Evolutionary conservation across 2,888 invertebrate species (phyloP), one percentile per base, ranked within the genome.

Genomic region (Apamea monoglypha): DNA sequence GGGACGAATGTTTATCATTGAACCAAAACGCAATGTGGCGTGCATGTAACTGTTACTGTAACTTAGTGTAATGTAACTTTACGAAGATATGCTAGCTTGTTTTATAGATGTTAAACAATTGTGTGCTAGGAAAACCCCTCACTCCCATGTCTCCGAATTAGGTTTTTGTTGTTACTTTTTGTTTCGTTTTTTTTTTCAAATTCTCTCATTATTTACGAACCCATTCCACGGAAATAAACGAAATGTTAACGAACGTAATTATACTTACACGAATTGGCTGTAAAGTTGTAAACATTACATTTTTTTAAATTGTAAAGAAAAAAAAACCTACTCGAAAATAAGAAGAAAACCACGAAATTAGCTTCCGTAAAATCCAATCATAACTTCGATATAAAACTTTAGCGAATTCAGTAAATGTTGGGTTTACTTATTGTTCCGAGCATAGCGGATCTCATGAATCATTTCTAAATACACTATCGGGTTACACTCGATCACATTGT

Each of bases 11-110:
- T 93, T 93, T 90, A 92, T 95, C 96, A 95, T 96, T 96, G 96
- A 96, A 96, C 96, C 96, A 96, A 95, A 96, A 95, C 94, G 94
- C 96, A 96, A 95, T 93, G 94, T 95, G 95, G 95, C 96, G 95
- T 96, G 96, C 96, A 96, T 96, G 96, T 95, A 94, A 93, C 89
- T 96, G 96, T 96, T 89, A 95, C 92, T 96, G 96, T 96, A 95
- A 96, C 94, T 94, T 96, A 96, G 96, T 93, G 94, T 94, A 95
- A 93, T 96, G 95, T 96, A 94, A 92, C 93, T 94, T 92, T 93
- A 94, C 92, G 90, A 94, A 92, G 93, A 94, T 93, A 92, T 96
- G 96, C 96, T 94, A 95, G 97, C 97, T 97, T 96, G 96, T 95
- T 89, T 95, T 94, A 91, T 96, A 96, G 96, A 96, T 96, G 96